Base-by-base conservation (phyloP, 2,888 invertebrate genomes). In the Ophonus ardosiacus region DNA sequence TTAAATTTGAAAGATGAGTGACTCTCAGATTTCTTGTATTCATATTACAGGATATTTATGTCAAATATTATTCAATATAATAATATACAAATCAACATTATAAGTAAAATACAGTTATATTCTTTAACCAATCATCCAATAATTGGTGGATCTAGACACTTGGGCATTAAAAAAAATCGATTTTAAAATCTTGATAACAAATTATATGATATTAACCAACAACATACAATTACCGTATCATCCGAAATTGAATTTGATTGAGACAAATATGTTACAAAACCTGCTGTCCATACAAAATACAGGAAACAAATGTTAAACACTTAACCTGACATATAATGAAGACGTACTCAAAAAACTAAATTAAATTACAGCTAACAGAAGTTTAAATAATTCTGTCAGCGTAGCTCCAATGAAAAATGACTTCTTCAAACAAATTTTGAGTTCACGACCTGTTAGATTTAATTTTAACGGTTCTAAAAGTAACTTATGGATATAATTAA, bases 211-310 rank as follows among this genome's bases (percentile, higher is more conserved):
- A 68, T 24, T 68, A 68, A 68, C n/a, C 38, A 31, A 68, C 68
- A 68, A 68, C 68, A 31, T 74, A 10, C 43, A 74, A 74, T 74
- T 74, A 74, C 43, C 18, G 43, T 74, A 74, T 74, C 43, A 74
- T 43, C 71, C 71, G 18, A 74, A 74, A 40, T 43, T 74, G 43
- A 74, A 40, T 74, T 43, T 74, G 43, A 74, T 74, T 74, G 71
- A 74, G 71, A 74, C 71, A 74, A 74, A 74, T 38, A 3, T 21
- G 10, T 21, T 38, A 68, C 65, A 68, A 38, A n/a, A 51, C 71
- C 43, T 74, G 71, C 31, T 38, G 31, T 7, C 8, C 21, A 65
- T 10, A 13, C 63, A 24, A 68, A 15, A 68, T 68, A 74, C 71
- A 74, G 71, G 71, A 74, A 74, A 74, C 21, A 74, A 43, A 8